A percentile compares a stretch with the other conserved stretches of the same genome.
Conservation (phyloP, 2,113 vertebrate species). For the Cynopterus brachyotis region DNA sequence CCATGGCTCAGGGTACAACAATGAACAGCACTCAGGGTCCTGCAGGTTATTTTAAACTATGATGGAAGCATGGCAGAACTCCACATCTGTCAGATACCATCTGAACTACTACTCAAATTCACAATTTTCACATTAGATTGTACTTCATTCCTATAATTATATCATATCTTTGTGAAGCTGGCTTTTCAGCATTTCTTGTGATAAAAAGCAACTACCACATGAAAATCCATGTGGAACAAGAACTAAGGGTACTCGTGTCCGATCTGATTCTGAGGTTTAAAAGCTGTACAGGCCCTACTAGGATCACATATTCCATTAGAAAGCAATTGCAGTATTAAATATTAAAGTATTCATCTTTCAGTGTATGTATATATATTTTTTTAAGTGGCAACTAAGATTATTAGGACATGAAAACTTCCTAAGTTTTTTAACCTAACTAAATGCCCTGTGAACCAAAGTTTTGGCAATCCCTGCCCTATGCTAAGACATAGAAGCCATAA, state of each 20-base stretch:
- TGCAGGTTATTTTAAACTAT: background rate
- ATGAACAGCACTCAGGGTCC: background rate
- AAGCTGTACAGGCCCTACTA: background rate
- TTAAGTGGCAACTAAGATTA: background rate
- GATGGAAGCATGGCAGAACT: background rate
- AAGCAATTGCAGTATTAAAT: background rate
- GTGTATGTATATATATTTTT: background rate
- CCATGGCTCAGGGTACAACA: rapidly evolving
- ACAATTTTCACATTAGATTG: background rate
- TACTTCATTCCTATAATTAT: background rate
- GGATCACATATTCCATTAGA: background rate
- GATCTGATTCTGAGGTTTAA: background rate
- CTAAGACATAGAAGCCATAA: background rate
- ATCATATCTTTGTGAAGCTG: background rate
- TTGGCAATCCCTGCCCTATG: background rate
- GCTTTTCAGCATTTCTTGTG: background rate
- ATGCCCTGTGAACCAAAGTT: background rate
- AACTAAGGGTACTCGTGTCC: background rate
- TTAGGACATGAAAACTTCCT: background rate
- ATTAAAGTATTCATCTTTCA: background rate
- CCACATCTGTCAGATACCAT: background rate
- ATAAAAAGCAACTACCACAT: background rate
- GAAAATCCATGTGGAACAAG: background rate
- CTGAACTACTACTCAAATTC: background rate
- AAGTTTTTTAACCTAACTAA: background rate